These are phyloP conservation scores for Myiagra hebetior DNA, from an alignment of 2,113 vertebrate species.

Conservation along the genomic window DNA sequence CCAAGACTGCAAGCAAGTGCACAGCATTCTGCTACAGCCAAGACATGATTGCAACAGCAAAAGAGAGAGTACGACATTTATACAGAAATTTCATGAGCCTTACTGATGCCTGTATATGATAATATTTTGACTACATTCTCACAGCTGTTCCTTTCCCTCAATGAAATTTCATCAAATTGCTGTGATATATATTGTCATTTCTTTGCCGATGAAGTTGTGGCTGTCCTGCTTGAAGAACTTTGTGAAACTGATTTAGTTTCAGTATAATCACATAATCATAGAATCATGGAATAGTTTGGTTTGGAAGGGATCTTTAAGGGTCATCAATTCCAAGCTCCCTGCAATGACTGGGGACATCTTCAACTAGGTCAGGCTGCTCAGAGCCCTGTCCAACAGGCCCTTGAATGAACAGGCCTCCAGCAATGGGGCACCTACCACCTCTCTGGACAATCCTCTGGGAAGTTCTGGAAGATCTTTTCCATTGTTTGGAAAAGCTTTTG, in stretches of 20 bases:
- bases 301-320: background rate
- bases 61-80: background rate
- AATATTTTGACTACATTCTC: background rate
- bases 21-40: background rate
- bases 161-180: background rate
- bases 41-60: background rate
- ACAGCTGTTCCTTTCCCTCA: background rate
- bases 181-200: background rate
- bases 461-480: background rate
- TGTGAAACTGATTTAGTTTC: background rate
- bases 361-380: background rate
- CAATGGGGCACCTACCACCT: background rate
- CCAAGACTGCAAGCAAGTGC: background rate
- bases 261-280: background rate
- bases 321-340: background rate
- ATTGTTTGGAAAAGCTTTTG: background rate
- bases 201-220: background rate
- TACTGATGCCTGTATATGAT: background rate
- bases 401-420: background rate
- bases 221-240: background rate
- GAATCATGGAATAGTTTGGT: background rate
- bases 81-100: background rate
- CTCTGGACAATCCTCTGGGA: background rate
- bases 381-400: accelerated
- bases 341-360: background rate